These are phyloP conservation scores for Hypanus sabinus DNA, from an alignment of 2,113 vertebrate genomes.

Conservation along the genomic window DNA sequence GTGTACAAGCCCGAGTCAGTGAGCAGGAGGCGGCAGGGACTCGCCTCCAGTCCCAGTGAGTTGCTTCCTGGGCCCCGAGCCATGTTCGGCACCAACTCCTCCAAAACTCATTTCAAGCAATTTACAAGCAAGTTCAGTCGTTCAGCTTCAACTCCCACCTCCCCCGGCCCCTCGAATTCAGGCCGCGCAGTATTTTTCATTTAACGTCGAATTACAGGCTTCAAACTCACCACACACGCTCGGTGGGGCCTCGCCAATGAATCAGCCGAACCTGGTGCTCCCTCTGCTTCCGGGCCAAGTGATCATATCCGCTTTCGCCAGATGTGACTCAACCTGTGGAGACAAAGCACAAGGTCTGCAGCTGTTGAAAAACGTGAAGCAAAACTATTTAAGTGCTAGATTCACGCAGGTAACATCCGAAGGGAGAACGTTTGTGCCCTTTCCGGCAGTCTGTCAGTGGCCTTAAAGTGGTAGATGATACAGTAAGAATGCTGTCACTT, in stretches of 20 bases:
- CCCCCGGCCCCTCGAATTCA: neutral
- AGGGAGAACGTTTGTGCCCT: too few relatives aligned
- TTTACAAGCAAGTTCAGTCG: neutral
- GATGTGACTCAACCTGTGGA: neutral
- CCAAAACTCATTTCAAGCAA: neutral
- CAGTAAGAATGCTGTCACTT: too few relatives aligned
- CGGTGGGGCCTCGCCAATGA: neutral
- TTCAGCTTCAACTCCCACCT: neutral
- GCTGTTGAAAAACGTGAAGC: too few relatives aligned
- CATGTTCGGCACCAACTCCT: neutral
- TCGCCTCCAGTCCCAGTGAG: neutral
- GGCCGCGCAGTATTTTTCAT: too few relatives aligned
- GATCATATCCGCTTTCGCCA: neutral
- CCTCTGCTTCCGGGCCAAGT: conserved; percentile 16
- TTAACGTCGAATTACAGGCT: too few relatives aligned
- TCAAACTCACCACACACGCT: neutral
- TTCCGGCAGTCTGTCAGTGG: too few relatives aligned
- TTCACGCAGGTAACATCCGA: too few relatives aligned
- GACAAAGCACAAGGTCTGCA: neutral
- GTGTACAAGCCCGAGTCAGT: too few relatives aligned
- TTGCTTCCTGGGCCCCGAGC: neutral
- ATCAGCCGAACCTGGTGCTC: neutral
- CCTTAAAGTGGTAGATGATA: too few relatives aligned
- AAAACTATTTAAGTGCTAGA: neutral
- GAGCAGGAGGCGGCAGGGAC: neutral